Percentiles rank a stretch among this genome's conserved stretches.
Evolutionary conservation across 2,888 invertebrate species (phyloP).

Genomic region (Bimastos eiseni): DNA sequence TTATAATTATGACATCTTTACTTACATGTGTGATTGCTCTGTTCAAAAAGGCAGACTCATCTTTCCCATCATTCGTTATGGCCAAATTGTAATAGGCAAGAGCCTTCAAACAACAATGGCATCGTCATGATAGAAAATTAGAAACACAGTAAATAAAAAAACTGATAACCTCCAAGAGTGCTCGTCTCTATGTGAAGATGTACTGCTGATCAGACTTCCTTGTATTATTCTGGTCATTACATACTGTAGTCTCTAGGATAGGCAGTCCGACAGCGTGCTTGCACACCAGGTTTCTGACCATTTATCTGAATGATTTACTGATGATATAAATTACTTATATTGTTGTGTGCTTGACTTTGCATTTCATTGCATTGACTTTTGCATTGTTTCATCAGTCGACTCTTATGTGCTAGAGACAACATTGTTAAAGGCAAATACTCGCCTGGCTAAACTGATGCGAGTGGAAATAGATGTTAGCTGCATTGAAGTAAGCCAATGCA

Average conservation of each 20-base stretch:
- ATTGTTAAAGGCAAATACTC: not conserved
- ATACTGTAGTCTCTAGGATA: no score
- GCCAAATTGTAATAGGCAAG: slow-evolving; percentile 55
- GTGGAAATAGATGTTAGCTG: slow-evolving; percentile 61
- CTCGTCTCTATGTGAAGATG: not conserved
- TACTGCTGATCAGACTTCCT: no score
- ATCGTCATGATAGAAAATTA: not conserved
- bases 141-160: not conserved
- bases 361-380: not conserved
- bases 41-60: slow-evolving; percentile 61
- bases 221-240: not conserved
- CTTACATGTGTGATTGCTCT: slow-evolving; percentile 60
- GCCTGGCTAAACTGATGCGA: slow-evolving; percentile 60
- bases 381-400: no score
- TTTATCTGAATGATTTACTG: not conserved
- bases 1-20: slow-evolving; percentile 16
- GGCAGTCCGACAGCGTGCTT: not conserved
- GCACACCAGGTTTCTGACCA: not conserved
- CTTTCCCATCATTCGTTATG: slow-evolving; percentile 52
- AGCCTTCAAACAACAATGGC: slow-evolving; percentile 52
- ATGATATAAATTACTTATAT: not conserved
- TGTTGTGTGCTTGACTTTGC: not conserved
- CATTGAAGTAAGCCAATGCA: slow-evolving; percentile 61
- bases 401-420: not conserved
- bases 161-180: not conserved